A percentile compares a stretch with the other conserved stretches of the same genome.
Conservation (phyloP, 1,140 invertebrate genomes). For the Acyrthosiphon pisum region DNA sequence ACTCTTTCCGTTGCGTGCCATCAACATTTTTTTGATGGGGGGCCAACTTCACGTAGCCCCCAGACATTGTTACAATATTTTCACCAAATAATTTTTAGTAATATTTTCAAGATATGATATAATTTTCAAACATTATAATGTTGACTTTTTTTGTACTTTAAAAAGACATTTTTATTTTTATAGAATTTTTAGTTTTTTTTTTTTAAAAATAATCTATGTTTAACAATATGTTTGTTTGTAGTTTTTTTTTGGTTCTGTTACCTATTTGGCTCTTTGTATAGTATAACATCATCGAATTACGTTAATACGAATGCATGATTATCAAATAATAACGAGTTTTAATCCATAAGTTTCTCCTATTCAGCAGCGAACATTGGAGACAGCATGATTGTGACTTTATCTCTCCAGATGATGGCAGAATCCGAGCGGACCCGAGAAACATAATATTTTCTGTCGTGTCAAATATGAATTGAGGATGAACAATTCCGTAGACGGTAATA, state of each 20-base stretch:
- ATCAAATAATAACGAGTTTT: background rate
- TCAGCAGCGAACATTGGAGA: background rate
- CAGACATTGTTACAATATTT: too few relatives aligned
- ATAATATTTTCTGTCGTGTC: background rate
- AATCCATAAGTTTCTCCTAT: background rate
- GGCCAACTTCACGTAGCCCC: too few relatives aligned
- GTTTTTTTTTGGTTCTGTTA: background rate
- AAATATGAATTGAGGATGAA: background rate
- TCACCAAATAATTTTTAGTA: too few relatives aligned
- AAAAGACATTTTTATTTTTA: too few relatives aligned
- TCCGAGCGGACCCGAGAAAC: background rate
- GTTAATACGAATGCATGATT: background rate
- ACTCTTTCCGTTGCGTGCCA: too few relatives aligned
- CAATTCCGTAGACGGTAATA: background rate
- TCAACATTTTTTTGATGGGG: too few relatives aligned
- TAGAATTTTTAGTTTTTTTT: too few relatives aligned
- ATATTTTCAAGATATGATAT: too few relatives aligned
- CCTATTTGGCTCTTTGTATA: background rate
- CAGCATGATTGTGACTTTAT: background rate
- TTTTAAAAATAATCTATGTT: too few relatives aligned
- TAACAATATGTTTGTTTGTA: too few relatives aligned
- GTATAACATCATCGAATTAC: background rate
- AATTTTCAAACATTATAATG: too few relatives aligned
- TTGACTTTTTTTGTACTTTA: too few relatives aligned
- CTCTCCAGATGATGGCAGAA: background rate